phyloP scores from a whole-genome alignment of 2,113 vertebrate species.

The Elephantulus edwardii region DNA sequence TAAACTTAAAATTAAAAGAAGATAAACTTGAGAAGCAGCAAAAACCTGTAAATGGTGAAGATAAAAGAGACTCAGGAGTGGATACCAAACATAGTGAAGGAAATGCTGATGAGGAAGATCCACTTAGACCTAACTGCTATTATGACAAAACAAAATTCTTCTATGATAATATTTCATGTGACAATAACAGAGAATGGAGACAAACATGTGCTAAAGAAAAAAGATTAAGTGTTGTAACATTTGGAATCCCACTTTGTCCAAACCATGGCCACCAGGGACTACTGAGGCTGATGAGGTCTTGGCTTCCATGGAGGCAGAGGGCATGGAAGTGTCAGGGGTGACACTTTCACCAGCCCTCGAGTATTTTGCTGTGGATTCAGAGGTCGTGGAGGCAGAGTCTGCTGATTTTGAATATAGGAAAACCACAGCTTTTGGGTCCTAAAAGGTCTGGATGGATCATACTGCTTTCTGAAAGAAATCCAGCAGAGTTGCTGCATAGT shows the following conservation, averaged over 20 bases:
- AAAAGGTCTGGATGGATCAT: too few species aligned
- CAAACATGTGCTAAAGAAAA: conserved; percentile 94
- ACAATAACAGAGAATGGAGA: conserved; percentile 91
- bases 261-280: conserved; percentile 88
- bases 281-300: too few species aligned
- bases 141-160: conserved; percentile 96
- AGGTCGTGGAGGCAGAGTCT: conserved; percentile 91
- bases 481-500: conserved; percentile 94
- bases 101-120: too few species aligned
- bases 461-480: conserved; percentile 87
- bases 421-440: too few species aligned
- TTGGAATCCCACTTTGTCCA: conserved; percentile 91
- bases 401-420: too few species aligned
- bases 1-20: too few species aligned
- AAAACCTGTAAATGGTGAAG: too few species aligned
- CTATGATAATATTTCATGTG: conserved; percentile 96
- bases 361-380: conserved; percentile 90
- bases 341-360: conserved; percentile 86
- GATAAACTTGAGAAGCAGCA: too few species aligned
- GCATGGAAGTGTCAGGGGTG: conserved; percentile 88
- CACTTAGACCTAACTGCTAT: too few species aligned
- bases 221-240: conserved; percentile 92
- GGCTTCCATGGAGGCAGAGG: conserved; percentile 84
- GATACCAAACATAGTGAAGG: too few species aligned
- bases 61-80: too few species aligned